Evolutionary conservation across 2,113 vertebrate genomes (phyloP).

Genomic region (Phyllostomus discolor): DNA sequence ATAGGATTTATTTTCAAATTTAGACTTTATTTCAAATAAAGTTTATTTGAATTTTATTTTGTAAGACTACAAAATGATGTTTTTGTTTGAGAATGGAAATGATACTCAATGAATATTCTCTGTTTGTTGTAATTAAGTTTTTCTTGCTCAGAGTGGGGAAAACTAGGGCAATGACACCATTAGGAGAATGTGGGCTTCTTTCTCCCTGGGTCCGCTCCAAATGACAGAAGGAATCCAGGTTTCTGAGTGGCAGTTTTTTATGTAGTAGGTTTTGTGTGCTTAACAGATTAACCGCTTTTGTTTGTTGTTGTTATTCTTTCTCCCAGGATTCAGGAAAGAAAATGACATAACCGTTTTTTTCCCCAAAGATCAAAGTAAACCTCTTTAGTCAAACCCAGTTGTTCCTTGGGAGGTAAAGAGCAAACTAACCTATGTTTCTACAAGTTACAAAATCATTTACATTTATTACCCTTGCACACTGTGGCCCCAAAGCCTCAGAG

Average conservation of each 20-base stretch:
- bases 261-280: slow-evolving; percentile 57
- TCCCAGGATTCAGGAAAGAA: slow-evolving; percentile 59
- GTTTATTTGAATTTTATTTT: slow-evolving; percentile 5
- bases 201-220: neutral
- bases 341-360: slow-evolving; percentile 55
- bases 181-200: neutral
- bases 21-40: neutral
- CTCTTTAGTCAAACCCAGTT: slow-evolving; percentile 61
- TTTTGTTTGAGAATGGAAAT: neutral
- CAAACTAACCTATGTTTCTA: slow-evolving; percentile 69
- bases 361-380: slow-evolving; percentile 53
- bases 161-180: neutral
- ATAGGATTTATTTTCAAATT: slow-evolving; percentile 38
- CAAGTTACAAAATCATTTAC: slow-evolving; percentile 79
- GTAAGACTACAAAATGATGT: neutral
- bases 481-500: slow-evolving; percentile 77
- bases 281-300: slow-evolving; percentile 56
- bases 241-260: slow-evolving; percentile 57
- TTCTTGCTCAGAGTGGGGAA: neutral
- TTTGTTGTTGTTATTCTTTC: slow-evolving; percentile 46
- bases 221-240: slow-evolving; percentile 14
- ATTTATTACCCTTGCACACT: slow-evolving; percentile 78
- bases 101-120: neutral
- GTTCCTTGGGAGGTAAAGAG: slow-evolving; percentile 75
- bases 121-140: neutral